Percentiles rank a stretch among this genome's conserved stretches.
These are phyloP conservation scores for Plebejus anna DNA, from an alignment of 2,888 invertebrate species.

Conservation along the genomic window DNA sequence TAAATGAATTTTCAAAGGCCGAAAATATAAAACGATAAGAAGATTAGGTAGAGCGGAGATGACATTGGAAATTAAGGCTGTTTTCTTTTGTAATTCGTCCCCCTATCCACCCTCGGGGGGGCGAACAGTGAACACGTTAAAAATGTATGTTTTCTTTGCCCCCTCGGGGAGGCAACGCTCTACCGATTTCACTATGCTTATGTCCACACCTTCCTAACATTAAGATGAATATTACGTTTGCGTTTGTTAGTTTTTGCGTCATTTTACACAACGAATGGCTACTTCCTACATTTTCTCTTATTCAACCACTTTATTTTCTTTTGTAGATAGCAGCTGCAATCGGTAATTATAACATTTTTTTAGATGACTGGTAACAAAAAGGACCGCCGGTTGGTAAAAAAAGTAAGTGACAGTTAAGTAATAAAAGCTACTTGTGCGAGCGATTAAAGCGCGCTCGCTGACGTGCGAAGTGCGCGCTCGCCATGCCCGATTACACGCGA, in stretches of 20 bases:
- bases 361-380: background rate
- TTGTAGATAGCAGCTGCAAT: background rate
- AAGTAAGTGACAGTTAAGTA: background rate
- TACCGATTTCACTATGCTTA: conserved; percentile 50
- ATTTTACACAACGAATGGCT: background rate
- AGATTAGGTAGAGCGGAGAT: conserved; percentile 79
- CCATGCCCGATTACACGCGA: conserved; percentile 12
- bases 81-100: conserved; percentile 79
- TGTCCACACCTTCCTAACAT: conserved; percentile 35
- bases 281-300: background rate
- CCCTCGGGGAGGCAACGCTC: conserved; percentile 52
- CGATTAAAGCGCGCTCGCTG: conserved; percentile 14
- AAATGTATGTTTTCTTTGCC: conserved; percentile 71
- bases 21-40: conserved; percentile 79
- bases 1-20: conserved; percentile 79
- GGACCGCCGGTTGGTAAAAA: background rate
- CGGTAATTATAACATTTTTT: background rate
- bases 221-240: conserved; percentile 26
- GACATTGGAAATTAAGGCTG: conserved; percentile 80
- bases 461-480: conserved; percentile 10
- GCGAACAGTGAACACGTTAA: conserved; percentile 64
- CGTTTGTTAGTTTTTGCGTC: background rate
- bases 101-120: conserved; percentile 61
- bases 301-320: background rate
- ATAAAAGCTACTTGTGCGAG: conserved; percentile 19